Evolutionary conservation across 2,888 invertebrate species (phyloP).

Genomic region (Thymelicus acteon): DNA sequence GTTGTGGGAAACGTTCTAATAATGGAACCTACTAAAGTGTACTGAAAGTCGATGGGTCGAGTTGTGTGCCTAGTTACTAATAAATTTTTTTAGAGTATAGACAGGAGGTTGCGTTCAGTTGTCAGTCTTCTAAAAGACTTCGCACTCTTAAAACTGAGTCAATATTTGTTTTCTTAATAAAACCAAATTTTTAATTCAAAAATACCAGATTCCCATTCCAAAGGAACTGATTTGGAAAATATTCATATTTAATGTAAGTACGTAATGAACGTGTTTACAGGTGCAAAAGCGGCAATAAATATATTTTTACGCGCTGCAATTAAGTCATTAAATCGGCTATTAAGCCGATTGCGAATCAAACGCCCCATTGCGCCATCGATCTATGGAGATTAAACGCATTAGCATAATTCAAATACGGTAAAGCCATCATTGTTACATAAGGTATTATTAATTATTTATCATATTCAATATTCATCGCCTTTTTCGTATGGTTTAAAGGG

Average conservation of each 20-base stretch:
- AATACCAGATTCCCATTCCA: too few species aligned
- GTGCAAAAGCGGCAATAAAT: conserved; percentile 32
- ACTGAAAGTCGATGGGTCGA: too few species aligned
- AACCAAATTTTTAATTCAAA: too few species aligned
- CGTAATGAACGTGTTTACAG: conserved; percentile 11
- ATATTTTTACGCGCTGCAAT: conserved; percentile 36
- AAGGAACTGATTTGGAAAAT: background rate
- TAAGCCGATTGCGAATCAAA: conserved; percentile 37
- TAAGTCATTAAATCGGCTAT: conserved; percentile 37
- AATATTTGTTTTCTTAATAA: background rate
- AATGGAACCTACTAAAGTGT: too few species aligned
- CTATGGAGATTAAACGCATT: conserved; percentile 28
- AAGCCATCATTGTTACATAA: background rate
- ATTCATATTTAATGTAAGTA: background rate
- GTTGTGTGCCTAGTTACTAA: too few species aligned
- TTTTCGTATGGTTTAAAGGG: too few species aligned
- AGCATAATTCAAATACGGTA: conserved; percentile 31
- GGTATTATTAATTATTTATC: background rate
- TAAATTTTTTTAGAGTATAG: too few species aligned
- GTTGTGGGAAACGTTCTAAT: too few species aligned
- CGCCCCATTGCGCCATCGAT: conserved; percentile 30
- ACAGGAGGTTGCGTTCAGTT: too few species aligned
- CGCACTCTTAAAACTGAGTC: too few species aligned
- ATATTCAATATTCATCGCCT: too few species aligned
- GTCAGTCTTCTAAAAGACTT: too few species aligned